Evolutionary conservation across 2,888 invertebrate genomes (phyloP), one percentile per base, ranked within the genome.

Genomic region (Cantharis lateralis): DNA sequence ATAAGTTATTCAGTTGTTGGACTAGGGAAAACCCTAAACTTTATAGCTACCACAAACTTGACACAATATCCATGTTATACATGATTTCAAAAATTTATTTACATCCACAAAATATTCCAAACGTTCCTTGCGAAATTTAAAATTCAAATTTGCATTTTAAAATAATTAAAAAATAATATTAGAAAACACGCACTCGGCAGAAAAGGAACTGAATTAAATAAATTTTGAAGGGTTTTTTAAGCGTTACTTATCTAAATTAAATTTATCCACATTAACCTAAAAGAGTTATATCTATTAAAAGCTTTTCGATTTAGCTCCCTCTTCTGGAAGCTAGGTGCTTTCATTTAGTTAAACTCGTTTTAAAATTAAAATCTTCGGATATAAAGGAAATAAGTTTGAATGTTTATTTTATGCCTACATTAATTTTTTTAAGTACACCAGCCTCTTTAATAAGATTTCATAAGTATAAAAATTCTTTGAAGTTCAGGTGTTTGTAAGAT

Each of bases 201-300:
- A 9, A 48, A 9, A n/a, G 32, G 48, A 48, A 48, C n/a, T 1
- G 9, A 9, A 48, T 48, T n/a, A 48, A 48, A 48, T 48, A 48
- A n/a, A 48, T n/a, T n/a, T 48, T 48, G n/a, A 48, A 48, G 48
- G 48, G 48, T 48, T 48, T 48, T 32, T 48, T 48, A n/a, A 48
- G 48, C 48, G n/a, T 32, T 48, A 48, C 48, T 48, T 70, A 70
- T 70, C 70, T 70, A 70, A 70, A 70, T 70, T 70, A 70, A 70
- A 70, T 70, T 70, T 70, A 70, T 70, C 62, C 62, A 48, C 70
- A 62, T 62, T 70, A 62, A n/a, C 62, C 24, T 70, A 70, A 70
- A 62, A 48, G 70, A 62, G 62, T 70, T 70, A 62, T 24, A 62
- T 26, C 20, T 26, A 20, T 62, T 70, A 62, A 62, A 62, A 70